phyloP scores from a whole-genome alignment of 2,113 vertebrate species.

The Tursiops truncatus region DNA sequence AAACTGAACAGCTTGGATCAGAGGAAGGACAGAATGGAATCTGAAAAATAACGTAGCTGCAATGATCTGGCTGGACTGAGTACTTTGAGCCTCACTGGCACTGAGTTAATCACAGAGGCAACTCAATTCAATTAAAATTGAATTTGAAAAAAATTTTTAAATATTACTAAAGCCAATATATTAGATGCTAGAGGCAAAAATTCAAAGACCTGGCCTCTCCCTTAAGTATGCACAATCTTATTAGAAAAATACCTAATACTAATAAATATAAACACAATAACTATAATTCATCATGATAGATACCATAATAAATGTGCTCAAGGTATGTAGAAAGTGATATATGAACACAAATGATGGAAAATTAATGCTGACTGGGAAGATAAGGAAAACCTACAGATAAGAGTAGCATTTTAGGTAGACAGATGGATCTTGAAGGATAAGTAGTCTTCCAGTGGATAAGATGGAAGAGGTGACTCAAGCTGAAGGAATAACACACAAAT shows the following conservation, averaged over 20 bases:
- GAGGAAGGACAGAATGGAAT: neutral
- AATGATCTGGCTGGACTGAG: neutral
- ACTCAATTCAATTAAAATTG: neutral
- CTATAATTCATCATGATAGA: neutral
- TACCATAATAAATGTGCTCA: neutral
- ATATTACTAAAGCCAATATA: neutral
- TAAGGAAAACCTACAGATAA: neutral
- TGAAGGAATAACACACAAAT: neutral
- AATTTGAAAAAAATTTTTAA: accelerated
- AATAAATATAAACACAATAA: neutral
- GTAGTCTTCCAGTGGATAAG: neutral
- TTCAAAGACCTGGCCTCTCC: neutral
- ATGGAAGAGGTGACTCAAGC: neutral
- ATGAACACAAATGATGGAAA: neutral
- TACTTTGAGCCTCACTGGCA: neutral
- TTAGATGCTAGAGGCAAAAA: neutral
- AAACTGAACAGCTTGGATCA: neutral
- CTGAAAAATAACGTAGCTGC: neutral
- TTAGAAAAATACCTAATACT: neutral
- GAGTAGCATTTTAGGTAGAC: neutral
- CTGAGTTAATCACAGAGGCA: neutral
- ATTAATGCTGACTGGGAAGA: neutral
- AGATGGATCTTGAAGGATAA: neutral
- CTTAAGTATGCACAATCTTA: neutral
- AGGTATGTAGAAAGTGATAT: neutral